Percentiles rank a stretch among this genome's conserved stretches.
These are phyloP conservation scores for Indri indri DNA, from an alignment of 2,113 vertebrate genomes.

Conservation along the genomic window DNA sequence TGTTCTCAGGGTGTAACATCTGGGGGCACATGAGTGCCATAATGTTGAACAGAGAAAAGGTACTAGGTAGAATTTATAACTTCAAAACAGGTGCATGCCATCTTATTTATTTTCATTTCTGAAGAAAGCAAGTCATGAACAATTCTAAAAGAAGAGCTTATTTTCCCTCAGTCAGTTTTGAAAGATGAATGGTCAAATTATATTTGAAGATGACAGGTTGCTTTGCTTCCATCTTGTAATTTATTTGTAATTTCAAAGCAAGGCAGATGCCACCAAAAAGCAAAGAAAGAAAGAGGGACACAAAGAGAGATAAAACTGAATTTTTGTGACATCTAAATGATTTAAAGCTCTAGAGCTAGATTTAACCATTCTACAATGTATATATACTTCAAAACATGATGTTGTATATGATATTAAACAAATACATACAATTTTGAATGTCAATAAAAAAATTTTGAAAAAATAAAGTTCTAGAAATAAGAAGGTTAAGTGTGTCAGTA, in stretches of 20 bases:
- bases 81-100: background rate
- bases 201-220: background rate
- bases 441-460: background rate
- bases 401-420: background rate
- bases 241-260: conserved; percentile 33
- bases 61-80: background rate
- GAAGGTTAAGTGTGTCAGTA: conserved; percentile 11
- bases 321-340: background rate
- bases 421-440: background rate
- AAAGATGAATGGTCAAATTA: background rate
- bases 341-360: background rate
- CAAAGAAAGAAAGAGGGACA: background rate
- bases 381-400: background rate
- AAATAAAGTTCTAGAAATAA: background rate
- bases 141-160: background rate
- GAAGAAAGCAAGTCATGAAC: background rate
- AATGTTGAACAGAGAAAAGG: background rate
- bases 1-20: background rate
- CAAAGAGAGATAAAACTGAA: background rate
- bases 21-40: background rate
- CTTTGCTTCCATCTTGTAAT: conserved; percentile 8
- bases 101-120: background rate
- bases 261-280: background rate
- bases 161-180: background rate
- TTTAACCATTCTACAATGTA: background rate